phyloP scores from a whole-genome alignment of 1,140 invertebrate species.

The Akabosia matsudoensis region DNA sequence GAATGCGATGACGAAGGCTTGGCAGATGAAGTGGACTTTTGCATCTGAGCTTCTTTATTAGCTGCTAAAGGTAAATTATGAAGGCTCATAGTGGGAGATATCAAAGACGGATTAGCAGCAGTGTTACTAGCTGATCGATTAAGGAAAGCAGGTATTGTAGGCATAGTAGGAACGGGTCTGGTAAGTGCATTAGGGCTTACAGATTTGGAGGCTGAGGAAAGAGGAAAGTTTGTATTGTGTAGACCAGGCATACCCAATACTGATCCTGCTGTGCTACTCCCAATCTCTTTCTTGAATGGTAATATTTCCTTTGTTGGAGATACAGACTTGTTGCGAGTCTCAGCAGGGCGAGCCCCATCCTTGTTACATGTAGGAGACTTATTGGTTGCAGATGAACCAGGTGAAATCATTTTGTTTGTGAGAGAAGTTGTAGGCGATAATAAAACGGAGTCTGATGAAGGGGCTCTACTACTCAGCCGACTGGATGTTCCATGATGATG shows the following conservation, averaged over 20 bases:
- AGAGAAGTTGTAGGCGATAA: not conserved
- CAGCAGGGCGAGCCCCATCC: not conserved
- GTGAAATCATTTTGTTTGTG: not conserved
- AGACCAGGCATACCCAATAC: not conserved
- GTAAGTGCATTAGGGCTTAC: not conserved
- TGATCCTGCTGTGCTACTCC: not conserved
- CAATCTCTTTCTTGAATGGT: slow-evolving; percentile 2
- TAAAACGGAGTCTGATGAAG: not conserved
- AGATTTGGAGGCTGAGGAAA: not conserved
- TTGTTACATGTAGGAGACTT: not conserved
- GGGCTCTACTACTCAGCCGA: not conserved
- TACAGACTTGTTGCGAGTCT: not conserved
- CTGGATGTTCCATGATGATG: not conserved
- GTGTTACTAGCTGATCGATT: slow-evolving; percentile 1
- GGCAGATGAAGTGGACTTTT: not conserved
- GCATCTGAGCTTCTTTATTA: not conserved
- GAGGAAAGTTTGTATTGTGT: not conserved
- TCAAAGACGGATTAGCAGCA: not conserved
- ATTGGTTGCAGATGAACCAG: not conserved
- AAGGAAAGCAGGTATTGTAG: not conserved
- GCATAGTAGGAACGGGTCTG: not conserved
- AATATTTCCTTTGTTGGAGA: not conserved
- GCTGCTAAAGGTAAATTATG: not conserved
- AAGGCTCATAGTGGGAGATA: not conserved
- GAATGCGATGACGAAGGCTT: not conserved